Evolutionary conservation across 2,888 invertebrate genomes (phyloP), one percentile per base, ranked within the genome.

Genomic region (Anthrax anthrax): DNA sequence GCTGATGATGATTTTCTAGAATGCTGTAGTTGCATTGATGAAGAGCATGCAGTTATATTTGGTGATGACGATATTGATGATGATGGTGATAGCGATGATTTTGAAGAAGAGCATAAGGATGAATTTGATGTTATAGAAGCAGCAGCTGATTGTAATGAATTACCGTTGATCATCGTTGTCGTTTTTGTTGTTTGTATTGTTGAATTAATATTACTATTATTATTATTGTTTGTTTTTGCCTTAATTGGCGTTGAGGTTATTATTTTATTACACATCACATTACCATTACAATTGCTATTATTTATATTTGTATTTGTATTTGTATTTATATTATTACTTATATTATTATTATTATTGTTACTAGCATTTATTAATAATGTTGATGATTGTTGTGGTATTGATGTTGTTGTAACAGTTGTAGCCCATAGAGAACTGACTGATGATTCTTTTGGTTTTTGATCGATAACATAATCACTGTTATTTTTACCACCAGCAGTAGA

Each of bases 261-360:
- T 12, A 32, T 37, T 19, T 48, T 50, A 23, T 46, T 45, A 40
- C 43, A 50, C 18, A 47, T 49, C 32, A 43, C 48, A 47, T 50
- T 47, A 43, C 36, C 44, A 43, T 48, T 50, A 44, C 40, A 47
- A 37, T 46, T 43, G 37, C 46, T 50, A 17, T 46, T 52, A 18
- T 41, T 51, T 19, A 19, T 42, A 5, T 29, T 44, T 23, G 36
- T 37, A 56, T 61, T 63, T 60, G 57, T 60, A 60, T n/a, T n/a
- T n/a, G n/a, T n/a, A n/a, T n/a, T n/a, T n/a, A 57, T 62, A 61
- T 61, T 62, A 61, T 57, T 61, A 55, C 53, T 55, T 51, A 52
- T 55, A 54, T 54, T 58, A 48, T 47, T 58, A 47, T 53, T 57
- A 42, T 51, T 51, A 17, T 29, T 42, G 39, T 44, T 53, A 50